Conservation (phyloP, 2,888 invertebrate species). For the Hyalella azteca region DNA sequence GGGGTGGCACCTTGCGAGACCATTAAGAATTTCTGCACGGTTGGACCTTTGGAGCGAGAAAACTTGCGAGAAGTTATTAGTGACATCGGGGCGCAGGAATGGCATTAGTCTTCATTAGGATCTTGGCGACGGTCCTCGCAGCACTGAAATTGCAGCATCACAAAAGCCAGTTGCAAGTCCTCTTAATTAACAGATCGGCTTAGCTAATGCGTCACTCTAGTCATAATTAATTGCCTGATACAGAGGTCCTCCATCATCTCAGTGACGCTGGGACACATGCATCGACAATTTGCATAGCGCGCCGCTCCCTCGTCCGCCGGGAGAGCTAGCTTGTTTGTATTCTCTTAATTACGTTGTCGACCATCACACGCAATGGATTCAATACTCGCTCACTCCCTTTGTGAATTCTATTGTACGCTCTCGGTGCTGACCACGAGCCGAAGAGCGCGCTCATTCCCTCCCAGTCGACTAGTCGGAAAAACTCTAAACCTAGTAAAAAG, state of each 20-base stretch:
- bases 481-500: too few species aligned
- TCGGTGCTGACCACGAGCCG: constrained; percentile 12
- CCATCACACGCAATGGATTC: constrained; percentile 12
- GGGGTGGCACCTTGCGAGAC: neutral
- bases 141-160: neutral
- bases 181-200: constrained; percentile 27
- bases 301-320: neutral
- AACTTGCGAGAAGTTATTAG: constrained; percentile 10
- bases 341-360: constrained; percentile 18
- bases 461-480: too few species aligned
- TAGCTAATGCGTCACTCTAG: constrained; percentile 29
- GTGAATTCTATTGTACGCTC: neutral
- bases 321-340: constrained; percentile 2
- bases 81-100: neutral
- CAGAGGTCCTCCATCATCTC: constrained; percentile 10
- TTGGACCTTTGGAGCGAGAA: neutral
- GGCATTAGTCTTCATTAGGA: constrained; percentile 25
- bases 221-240: constrained; percentile 19
- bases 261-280: neutral
- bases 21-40: constrained; percentile 9
- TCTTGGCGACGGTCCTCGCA: neutral
- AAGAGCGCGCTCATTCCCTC: neutral
- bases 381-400: neutral
- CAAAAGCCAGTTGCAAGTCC: neutral
- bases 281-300: neutral